Conservation (phyloP, 2,113 vertebrate species). For the Scophthalmus maximus region DNA sequence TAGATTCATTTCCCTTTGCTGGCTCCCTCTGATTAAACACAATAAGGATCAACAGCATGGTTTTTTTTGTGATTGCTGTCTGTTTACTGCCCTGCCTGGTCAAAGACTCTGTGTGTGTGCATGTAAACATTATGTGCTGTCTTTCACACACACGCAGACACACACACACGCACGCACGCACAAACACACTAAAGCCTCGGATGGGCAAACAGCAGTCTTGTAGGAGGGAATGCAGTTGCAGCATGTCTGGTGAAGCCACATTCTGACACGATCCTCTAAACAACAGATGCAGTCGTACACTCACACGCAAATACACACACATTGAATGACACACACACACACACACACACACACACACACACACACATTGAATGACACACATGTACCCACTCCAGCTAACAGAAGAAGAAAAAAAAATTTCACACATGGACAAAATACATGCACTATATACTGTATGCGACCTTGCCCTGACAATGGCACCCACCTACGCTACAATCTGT, state of each 20-base stretch:
- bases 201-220: slow-evolving; percentile 77
- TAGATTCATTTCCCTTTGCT: slow-evolving; percentile 47
- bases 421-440: slow-evolving; percentile 41
- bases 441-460: slow-evolving; percentile 37
- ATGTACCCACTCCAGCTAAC: slow-evolving; percentile 19
- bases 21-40: slow-evolving; percentile 64
- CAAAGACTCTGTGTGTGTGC: slow-evolving; percentile 70
- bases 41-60: slow-evolving; percentile 65
- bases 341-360: slow-evolving; percentile 31
- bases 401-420: slow-evolving; percentile 43
- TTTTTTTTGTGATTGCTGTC: slow-evolving; percentile 70
- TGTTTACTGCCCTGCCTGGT: slow-evolving; percentile 74
- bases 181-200: slow-evolving; percentile 26
- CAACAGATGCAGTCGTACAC: slow-evolving; percentile 69
- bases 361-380: slow-evolving; percentile 25
- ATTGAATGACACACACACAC: slow-evolving; percentile 18
- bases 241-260: slow-evolving; percentile 64
- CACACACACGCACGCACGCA: not conserved
- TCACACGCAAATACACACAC: slow-evolving; percentile 43
- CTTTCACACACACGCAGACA: slow-evolving; percentile 47
- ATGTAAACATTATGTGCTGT: slow-evolving; percentile 74
- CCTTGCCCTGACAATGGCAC: slow-evolving; percentile 64
- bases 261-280: slow-evolving; percentile 65
- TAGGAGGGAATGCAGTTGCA: slow-evolving; percentile 74
- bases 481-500: slow-evolving; percentile 73